Evolutionary conservation across 2,888 invertebrate genomes (phyloP), one percentile per base, ranked within the genome.

Genomic region (Drosophila maculinotata): DNA sequence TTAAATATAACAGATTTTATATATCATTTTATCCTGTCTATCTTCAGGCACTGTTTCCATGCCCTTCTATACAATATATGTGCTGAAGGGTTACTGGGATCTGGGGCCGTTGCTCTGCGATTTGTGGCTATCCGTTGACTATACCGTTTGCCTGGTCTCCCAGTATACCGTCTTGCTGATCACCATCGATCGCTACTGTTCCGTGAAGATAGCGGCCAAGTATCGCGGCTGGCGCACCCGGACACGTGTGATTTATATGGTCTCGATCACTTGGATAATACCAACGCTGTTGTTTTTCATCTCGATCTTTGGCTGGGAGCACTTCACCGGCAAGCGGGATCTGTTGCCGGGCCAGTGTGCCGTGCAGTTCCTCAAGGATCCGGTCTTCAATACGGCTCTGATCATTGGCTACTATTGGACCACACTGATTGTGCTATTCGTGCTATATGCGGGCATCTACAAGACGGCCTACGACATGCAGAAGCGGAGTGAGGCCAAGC

Each of bases 101-200:
- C 94, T 99, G 71, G 99, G 99, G 10, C 97, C 98, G 23, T 93
- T 99, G 63, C 93, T 99, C 6, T 99, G 99, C 91, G 99, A 99
- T 92, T 94, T 99, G 53, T 99, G 99, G 99, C 94, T 99, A 6
- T 98, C 99, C 1, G 97, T 99, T 48, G 99, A 99, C 92, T 99
- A 99, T 92, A 99, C 99, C 15, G 99, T 99, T 26, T 99, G 99
- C 90, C 94, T 99, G 45, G 99, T 99, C 25, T 99, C 99, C 7
- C 99, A 99, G 91, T 99, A 99, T 92, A 99, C 99, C 0, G 99
- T 99, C 12, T 94, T 99, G 58, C 94, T 99, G 69, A 99, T 99
- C 89, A 99, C 99, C 26, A 97, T 99, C 70, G 99, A 99, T 92
- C 94, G 99, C 79, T 99, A 98, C 92, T 99, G 99, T 92, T 99